Evolutionary conservation across 1,140 invertebrate species (phyloP), one percentile per base, ranked within the genome.

Genomic region (Procambarus virginalis): DNA sequence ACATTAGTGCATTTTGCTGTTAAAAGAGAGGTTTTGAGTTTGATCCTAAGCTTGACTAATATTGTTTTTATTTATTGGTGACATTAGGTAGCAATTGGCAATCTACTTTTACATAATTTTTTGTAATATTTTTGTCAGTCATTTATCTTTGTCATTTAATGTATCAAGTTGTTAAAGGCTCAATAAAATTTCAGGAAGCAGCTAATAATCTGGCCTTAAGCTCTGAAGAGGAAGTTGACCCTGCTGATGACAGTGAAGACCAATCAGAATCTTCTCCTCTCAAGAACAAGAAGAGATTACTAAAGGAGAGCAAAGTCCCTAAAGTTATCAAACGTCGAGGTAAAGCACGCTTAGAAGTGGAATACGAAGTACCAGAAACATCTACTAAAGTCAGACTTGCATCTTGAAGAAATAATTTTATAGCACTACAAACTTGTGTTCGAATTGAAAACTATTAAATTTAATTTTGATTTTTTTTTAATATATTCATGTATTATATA

Each of bases 331-430:
- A 87, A 60, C 55, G 60, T 14, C 78, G 79, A 17, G 79, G 86
- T 46, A 88, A 58, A 58, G 86, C 86, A 22, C 60, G 79, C 12
- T 45, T 88, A 3, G 86, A 88, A 60, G 48, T 88, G 17, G 86
- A 88, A 76, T 88, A 88, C 34, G 86, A 88, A 55, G 55, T 48
- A 73, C 60, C 86, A 20, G 86, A 88, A 75, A 81, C 78, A 10
- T 14, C 78, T 8, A 48, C 46, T 22, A 88, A 88, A 75, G 68
- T 82, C 46, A 81, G 58, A 82, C n/a, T 88, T 81, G 82, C 86
- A 0, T 79, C 86, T 45, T 78, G 22, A 86, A 20, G 22, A 8
- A 17, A 51, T 4, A 46, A 12, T 64, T 14, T 64, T 68, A n/a
- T 34, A 34, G 55, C 8, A 58, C 0, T 9, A 58, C 14, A 58